Conservation (phyloP, 2,888 invertebrate genomes). For the Athalia circularis region DNA sequence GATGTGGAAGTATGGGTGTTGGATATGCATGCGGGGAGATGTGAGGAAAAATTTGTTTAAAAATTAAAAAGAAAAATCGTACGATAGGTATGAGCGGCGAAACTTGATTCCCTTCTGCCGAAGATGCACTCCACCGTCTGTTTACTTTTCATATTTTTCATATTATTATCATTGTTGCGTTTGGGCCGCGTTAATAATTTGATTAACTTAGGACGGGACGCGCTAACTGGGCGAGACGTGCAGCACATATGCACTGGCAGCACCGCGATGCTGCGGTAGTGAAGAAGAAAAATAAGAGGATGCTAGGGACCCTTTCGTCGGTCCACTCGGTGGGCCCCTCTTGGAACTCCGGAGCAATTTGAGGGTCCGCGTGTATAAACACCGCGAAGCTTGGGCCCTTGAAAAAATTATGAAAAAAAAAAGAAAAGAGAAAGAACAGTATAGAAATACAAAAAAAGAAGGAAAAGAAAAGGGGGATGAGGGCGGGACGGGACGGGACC, state of each 20-base stretch:
- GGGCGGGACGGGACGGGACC: too few species aligned
- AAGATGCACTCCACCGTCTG: constrained; percentile 9
- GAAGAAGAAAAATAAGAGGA: constrained; percentile 10
- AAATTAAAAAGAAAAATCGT: constrained; percentile 3
- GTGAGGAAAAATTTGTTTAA: not conserved
- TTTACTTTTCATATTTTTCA: constrained; percentile 53
- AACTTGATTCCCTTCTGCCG: constrained; percentile 2
- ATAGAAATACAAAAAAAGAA: too few species aligned
- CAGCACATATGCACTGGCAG: constrained; percentile 22
- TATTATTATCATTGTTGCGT: constrained; percentile 46
- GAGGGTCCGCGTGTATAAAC: constrained; percentile 57
- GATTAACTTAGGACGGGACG: constrained; percentile 57
- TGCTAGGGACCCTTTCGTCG: constrained; percentile 29
- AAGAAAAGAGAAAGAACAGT: constrained; percentile 40
- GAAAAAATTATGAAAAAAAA: constrained; percentile 22
- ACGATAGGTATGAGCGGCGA: not conserved
- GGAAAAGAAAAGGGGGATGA: too few species aligned
- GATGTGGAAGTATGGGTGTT: too few species aligned
- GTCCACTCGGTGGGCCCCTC: constrained; percentile 10
- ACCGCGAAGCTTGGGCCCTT: constrained; percentile 50
- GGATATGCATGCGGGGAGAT: not conserved
- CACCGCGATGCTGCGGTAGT: not conserved
- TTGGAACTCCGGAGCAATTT: constrained; percentile 57
- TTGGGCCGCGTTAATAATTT: constrained; percentile 55
- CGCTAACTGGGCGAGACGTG: constrained; percentile 57